Conservation (phyloP, 2,113 vertebrate species). For the Taxidea taxus region DNA sequence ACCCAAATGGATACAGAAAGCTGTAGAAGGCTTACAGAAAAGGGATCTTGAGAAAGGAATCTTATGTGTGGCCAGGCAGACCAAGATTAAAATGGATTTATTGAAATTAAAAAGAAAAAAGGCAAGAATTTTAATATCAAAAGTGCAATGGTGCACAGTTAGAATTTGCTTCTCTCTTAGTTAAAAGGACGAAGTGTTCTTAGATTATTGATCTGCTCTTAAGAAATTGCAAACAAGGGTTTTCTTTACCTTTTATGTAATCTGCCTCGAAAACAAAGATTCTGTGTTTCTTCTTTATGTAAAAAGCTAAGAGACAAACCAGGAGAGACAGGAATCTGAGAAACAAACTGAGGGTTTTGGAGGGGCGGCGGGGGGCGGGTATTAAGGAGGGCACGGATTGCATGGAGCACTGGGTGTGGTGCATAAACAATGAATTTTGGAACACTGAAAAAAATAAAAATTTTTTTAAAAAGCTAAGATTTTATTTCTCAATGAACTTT, state of each 20-base stretch:
- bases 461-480: not conserved
- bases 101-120: not conserved
- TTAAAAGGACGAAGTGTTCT: not conserved
- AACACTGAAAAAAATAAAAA: fast-evolving
- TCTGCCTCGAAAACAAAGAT: not conserved
- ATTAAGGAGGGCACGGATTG: too few relatives aligned
- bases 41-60: not conserved
- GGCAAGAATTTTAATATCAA: not conserved
- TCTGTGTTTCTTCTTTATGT: not conserved
- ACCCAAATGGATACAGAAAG: not conserved
- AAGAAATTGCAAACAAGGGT: not conserved
- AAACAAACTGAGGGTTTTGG: too few relatives aligned
- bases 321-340: too few relatives aligned
- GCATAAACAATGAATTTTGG: too few relatives aligned
- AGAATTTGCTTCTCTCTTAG: not conserved
- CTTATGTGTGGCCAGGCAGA: not conserved
- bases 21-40: not conserved
- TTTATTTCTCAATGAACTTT: not conserved
- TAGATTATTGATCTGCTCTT: not conserved
- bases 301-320: too few relatives aligned
- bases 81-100: not conserved
- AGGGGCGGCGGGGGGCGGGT: too few relatives aligned
- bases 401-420: too few relatives aligned
- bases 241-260: not conserved
- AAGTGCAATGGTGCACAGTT: not conserved